Evolutionary conservation across 2,113 vertebrate species (phyloP).

Genomic region (Herpailurus yagouaroundi): DNA sequence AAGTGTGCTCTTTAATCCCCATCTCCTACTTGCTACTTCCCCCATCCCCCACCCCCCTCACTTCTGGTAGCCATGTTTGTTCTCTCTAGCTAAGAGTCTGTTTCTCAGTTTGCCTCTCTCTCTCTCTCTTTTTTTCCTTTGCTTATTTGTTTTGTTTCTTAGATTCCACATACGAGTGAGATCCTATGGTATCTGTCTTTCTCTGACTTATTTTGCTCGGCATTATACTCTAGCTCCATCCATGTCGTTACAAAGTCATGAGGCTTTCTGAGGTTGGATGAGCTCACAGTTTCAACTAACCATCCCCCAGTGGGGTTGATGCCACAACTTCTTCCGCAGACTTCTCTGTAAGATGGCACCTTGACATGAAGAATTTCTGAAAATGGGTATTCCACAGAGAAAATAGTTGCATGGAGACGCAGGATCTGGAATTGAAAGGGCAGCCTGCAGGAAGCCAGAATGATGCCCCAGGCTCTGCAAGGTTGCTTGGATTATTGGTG

Average conservation of each 20-base stretch:
- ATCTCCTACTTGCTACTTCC: fast-evolving
- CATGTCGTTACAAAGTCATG: background rate
- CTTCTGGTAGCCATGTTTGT: background rate
- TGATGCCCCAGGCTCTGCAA: background rate
- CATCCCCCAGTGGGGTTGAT: background rate
- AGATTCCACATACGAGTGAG: background rate
- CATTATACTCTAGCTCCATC: background rate
- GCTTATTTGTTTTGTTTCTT: background rate
- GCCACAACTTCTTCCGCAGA: background rate
- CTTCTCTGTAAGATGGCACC: constrained; percentile 19
- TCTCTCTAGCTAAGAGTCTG: background rate
- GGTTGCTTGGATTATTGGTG: background rate
- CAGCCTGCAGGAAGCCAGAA: background rate
- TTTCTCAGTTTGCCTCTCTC: background rate
- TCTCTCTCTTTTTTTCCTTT: background rate
- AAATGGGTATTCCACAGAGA: background rate
- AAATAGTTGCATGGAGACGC: background rate
- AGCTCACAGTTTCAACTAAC: constrained; percentile 49
- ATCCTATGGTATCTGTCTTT: background rate
- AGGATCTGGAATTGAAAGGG: background rate
- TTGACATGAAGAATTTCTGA: constrained; percentile 34
- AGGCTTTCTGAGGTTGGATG: constrained; percentile 44
- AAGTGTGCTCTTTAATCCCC: background rate
- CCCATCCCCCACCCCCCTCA: background rate
- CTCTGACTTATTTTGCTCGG: background rate